Evolutionary conservation across 2,797 vertebrate genomes (phyloP).

Genomic region (Taeniopygia guttata): DNA sequence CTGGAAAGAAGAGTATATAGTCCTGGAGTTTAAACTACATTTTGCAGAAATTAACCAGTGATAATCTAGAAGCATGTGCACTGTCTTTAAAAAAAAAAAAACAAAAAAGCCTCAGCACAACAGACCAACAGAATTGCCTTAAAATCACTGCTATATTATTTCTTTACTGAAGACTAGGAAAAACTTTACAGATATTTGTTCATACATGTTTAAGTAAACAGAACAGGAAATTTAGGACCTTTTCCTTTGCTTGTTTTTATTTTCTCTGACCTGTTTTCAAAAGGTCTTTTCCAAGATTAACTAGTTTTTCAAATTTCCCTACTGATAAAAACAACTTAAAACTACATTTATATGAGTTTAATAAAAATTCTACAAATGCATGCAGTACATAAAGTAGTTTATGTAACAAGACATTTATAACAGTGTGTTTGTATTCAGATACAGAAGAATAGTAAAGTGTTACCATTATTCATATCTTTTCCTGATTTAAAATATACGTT

Average conservation of each 20-base stretch:
- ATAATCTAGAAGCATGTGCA: background rate
- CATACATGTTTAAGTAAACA: background rate
- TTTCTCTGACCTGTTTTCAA: background rate
- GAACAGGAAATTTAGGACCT: background rate
- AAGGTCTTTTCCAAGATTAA: background rate
- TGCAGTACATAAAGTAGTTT: background rate
- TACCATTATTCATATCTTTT: background rate
- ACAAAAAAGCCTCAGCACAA: accelerated
- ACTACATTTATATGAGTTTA: background rate
- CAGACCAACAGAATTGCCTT: background rate
- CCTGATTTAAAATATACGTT: background rate
- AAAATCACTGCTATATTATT: background rate
- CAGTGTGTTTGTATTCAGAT: background rate
- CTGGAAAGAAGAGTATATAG: background rate
- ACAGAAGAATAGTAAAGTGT: background rate
- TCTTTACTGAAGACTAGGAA: background rate
- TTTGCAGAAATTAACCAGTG: background rate
- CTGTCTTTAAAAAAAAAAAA: background rate
- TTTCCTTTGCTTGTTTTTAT: background rate
- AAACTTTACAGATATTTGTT: background rate
- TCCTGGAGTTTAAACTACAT: background rate
- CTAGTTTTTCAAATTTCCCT: background rate
- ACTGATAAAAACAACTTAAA: background rate
- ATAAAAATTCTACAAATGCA: background rate
- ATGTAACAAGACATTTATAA: background rate